These are phyloP conservation scores for Vimba vimba DNA, from an alignment of 2,113 vertebrate species.

Conservation along the genomic window DNA sequence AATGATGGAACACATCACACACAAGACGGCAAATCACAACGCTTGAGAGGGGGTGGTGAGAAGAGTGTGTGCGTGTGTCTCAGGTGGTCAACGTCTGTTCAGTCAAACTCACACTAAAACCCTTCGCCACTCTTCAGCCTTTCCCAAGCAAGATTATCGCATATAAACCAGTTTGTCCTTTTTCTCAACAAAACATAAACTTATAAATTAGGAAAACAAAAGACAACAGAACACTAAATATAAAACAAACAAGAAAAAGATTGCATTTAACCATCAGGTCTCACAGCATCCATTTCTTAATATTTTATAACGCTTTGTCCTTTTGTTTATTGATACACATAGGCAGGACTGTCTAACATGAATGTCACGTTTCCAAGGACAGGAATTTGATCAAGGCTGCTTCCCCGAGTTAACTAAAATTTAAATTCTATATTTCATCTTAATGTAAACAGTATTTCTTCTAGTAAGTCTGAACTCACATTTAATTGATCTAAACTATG, in stretches of 20 bases:
- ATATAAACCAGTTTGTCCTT: constrained; percentile 70
- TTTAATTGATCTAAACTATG: constrained; percentile 10
- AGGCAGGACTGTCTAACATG: constrained; percentile 64
- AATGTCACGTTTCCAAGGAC: constrained; percentile 59
- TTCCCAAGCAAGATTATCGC: constrained; percentile 71
- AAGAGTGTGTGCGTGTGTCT: constrained; percentile 10
- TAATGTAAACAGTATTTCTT: constrained; percentile 27
- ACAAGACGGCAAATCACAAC: constrained; percentile 62
- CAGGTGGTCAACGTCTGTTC: constrained; percentile 52
- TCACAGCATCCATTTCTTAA: constrained; percentile 70
- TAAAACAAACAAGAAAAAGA: constrained; percentile 74
- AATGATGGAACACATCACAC: constrained; percentile 66
- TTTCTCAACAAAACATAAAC: constrained; percentile 62
- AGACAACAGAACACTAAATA: constrained; percentile 71
- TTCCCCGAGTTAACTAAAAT: constrained; percentile 73
- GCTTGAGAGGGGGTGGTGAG: constrained; percentile 29
- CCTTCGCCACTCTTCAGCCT: constrained; percentile 10
- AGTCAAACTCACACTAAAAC: constrained; percentile 47
- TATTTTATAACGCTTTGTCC: constrained; percentile 64
- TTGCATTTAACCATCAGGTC: constrained; percentile 70
- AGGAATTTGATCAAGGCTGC: constrained; percentile 79
- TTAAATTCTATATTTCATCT: constrained; percentile 3
- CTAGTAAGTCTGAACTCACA: constrained; percentile 10
- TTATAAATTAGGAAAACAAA: constrained; percentile 69
- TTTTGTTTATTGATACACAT: constrained; percentile 62